Evolutionary conservation across 2,797 vertebrate genomes (phyloP).

Genomic region (Odontamblyopus rebecca): DNA sequence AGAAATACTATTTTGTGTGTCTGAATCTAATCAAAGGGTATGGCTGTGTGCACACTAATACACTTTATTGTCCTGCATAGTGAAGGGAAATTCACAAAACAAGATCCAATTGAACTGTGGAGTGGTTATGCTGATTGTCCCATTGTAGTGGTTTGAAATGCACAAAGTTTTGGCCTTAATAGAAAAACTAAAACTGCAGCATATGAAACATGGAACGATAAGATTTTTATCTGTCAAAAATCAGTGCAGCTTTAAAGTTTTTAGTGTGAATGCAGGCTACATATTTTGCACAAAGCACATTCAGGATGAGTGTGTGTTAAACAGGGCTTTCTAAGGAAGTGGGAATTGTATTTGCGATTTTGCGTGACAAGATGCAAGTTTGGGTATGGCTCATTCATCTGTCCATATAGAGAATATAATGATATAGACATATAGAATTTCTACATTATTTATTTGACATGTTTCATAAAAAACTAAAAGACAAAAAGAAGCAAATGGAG

Average conservation of each 20-base stretch:
- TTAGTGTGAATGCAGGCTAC: background rate
- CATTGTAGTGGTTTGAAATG: background rate
- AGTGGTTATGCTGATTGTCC: background rate
- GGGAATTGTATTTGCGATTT: background rate
- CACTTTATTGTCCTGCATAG: background rate
- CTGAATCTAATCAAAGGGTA: slow-evolving; percentile 63
- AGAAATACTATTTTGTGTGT: slow-evolving; percentile 41
- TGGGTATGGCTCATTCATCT: slow-evolving; percentile 36
- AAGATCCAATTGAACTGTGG: background rate
- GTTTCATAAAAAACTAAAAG: slow-evolving; percentile 76
- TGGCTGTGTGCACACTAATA: slow-evolving; percentile 3
- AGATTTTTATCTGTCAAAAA: background rate
- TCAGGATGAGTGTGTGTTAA: slow-evolving; percentile 34
- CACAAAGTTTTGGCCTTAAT: background rate
- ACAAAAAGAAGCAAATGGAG: slow-evolving; percentile 50
- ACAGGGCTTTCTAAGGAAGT: slow-evolving; percentile 32
- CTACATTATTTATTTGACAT: slow-evolving; percentile 77
- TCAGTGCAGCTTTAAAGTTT: slow-evolving; percentile 1
- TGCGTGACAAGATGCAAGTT: slow-evolving; percentile 28
- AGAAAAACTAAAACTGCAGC: background rate
- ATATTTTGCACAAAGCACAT: slow-evolving; percentile 50
- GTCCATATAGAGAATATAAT: slow-evolving; percentile 59
- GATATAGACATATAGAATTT: slow-evolving; percentile 61
- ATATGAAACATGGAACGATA: no score
- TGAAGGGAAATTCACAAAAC: background rate